A percentile compares a stretch with the other conserved stretches of the same genome.
These are phyloP conservation scores for Gnatocerus cornutus DNA, from an alignment of 2,888 invertebrate species.

Conservation along the genomic window DNA sequence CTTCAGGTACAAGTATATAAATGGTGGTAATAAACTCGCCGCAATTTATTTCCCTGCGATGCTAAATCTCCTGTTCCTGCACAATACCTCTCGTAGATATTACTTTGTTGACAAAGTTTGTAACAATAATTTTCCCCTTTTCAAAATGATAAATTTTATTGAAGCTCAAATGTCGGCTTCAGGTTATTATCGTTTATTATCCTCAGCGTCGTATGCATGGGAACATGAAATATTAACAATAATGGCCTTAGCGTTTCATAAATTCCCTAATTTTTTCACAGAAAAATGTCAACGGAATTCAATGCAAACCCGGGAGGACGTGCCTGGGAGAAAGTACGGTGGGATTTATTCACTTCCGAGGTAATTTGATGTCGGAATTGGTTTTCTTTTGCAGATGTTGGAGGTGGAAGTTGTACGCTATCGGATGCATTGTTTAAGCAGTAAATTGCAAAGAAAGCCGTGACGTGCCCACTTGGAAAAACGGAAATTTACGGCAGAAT, in stretches of 20 bases:
- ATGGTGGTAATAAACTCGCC: slow-evolving; percentile 14
- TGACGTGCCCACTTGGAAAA: slow-evolving; percentile 28
- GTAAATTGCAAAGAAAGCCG: slow-evolving; percentile 11
- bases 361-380: slow-evolving; percentile 30
- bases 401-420: slow-evolving; percentile 10
- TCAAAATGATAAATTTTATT: slow-evolving; percentile 36
- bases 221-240: slow-evolving; percentile 42
- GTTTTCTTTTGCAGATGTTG: slow-evolving; percentile 29
- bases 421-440: slow-evolving; percentile 27
- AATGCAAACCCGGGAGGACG: slow-evolving; percentile 28
- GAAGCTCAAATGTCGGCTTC: slow-evolving; percentile 23
- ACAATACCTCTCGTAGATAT: slow-evolving; percentile 13
- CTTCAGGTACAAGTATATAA: slow-evolving; percentile 6
- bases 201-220: slow-evolving; percentile 30
- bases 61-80: slow-evolving; percentile 6
- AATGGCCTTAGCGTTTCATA: slow-evolving; percentile 33
- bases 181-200: slow-evolving; percentile 40
- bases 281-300: slow-evolving; percentile 20
- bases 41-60: background rate
- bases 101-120: slow-evolving; percentile 25
- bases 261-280: slow-evolving; percentile 19
- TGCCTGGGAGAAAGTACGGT: slow-evolving; percentile 15
- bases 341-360: slow-evolving; percentile 37
- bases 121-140: slow-evolving; percentile 31
- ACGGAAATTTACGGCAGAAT: slow-evolving; percentile 9